Conservation (phyloP, 1,140 invertebrate genomes). For the Thaumetopoea pityocampa region DNA sequence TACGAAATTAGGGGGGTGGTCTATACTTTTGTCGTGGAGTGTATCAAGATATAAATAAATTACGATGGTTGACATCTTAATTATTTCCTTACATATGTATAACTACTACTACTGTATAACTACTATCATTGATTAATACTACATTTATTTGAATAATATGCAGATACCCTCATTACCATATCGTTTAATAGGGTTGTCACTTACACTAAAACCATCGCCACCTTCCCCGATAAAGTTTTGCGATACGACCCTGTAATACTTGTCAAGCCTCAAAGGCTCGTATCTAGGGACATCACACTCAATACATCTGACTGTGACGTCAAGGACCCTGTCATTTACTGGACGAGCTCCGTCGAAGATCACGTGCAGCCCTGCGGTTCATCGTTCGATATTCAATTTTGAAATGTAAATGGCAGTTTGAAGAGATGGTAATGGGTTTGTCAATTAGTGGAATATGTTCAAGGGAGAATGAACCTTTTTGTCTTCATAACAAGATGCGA, state of each 20-base stretch:
- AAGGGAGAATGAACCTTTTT: no score
- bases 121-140: background rate
- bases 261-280: conserved; percentile 67
- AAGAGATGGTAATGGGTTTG: no score
- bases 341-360: conserved; percentile 74
- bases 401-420: no score
- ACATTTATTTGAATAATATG: conserved; percentile 1
- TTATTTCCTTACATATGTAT: no score
- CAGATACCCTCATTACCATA: background rate
- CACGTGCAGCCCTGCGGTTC: conserved; percentile 56
- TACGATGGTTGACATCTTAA: no score
- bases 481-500: no score
- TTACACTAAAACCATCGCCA: conserved; percentile 79
- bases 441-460: no score
- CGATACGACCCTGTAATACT: conserved; percentile 79
- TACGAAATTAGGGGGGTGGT: no score
- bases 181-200: no score
- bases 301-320: conserved; percentile 78
- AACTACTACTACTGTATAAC: background rate
- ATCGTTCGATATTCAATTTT: background rate
- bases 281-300: conserved; percentile 81
- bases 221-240: conserved; percentile 80
- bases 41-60: no score
- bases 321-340: conserved; percentile 75
- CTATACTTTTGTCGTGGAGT: no score